Evolutionary conservation across 2,113 vertebrate genomes (phyloP), one percentile per base, ranked within the genome.

Genomic region (Morone chrysops): DNA sequence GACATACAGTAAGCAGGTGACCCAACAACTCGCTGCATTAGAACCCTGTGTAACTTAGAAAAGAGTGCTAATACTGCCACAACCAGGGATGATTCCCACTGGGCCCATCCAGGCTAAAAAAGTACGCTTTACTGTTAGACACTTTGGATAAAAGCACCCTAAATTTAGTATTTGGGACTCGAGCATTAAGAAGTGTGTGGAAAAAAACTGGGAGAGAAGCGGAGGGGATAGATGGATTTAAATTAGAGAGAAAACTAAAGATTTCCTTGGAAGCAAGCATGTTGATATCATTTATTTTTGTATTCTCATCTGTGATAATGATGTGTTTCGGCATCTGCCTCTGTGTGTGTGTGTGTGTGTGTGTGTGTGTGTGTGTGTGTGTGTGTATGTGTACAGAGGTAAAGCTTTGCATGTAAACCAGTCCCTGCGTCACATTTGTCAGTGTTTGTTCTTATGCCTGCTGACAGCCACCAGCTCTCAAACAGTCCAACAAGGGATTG

Each of bases 361-460:
- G 78, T 74, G 63, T 60, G 54, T 80, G 63, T 53, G 45, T 82
- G 56, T 80, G 9, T 59, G 63, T 54, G 78, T 71, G 71, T 72
- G 48, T 8, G 36, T 38, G 50, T 56, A 36, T 45, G n/a, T 25
- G 69, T 43, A 5, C 22, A 17, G 76, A 43, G 14, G 77, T 71
- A 51, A 81, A 54, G 81, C 67, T 71, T n/a, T 81, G 75, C 54
- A 59, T 85, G 82, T 81, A 77, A 87, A 88, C 79, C 59, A 18
- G 69, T 54, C 47, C 47, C 6, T 63, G 82, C 47, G 20, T 86
- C 70, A 74, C 86, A 67, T 84, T 71, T 60, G 83, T 87, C 67
- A 2, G 60, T 88, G 90, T 93, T 87, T 90, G 81, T 86, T 90
- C 78, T 92, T 84, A 85, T 89, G 47, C 69, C 82, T 59, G 38